These are phyloP conservation scores for Miniopterus natalensis DNA, from an alignment of 2,113 vertebrate species.

Conservation along the genomic window DNA sequence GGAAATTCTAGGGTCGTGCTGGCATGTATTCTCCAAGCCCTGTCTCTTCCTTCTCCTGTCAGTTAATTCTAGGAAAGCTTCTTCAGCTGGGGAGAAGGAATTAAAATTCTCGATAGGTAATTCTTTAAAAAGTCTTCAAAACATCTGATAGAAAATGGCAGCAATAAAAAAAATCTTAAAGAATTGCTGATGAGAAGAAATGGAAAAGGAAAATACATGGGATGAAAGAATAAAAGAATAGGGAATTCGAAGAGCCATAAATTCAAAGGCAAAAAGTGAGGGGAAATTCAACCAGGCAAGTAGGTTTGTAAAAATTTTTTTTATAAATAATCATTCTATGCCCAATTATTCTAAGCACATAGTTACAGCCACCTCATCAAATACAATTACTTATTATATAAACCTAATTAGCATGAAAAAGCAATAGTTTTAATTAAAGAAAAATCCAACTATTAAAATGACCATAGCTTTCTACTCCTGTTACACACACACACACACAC, in stretches of 20 bases:
- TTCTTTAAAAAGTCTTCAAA: background rate
- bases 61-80: background rate
- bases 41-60: background rate
- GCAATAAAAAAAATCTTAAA: background rate
- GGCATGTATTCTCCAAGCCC: background rate
- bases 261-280: conserved; percentile 19
- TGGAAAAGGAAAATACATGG: background rate
- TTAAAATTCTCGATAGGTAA: background rate
- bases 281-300: background rate
- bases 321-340: conserved; percentile 5
- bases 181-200: background rate
- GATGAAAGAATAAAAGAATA: background rate
- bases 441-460: conserved; percentile 52
- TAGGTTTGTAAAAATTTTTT: conserved; percentile 44
- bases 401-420: background rate
- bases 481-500: background rate
- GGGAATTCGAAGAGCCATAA: background rate
- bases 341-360: background rate
- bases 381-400: conserved; percentile 39
- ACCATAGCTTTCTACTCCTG: background rate
- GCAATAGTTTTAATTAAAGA: conserved; percentile 54
- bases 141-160: background rate
- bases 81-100: background rate
- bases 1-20: background rate
- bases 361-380: background rate